These are phyloP conservation scores for Aphelocoma coerulescens DNA, from an alignment of 2,113 vertebrate genomes.

Conservation along the genomic window DNA sequence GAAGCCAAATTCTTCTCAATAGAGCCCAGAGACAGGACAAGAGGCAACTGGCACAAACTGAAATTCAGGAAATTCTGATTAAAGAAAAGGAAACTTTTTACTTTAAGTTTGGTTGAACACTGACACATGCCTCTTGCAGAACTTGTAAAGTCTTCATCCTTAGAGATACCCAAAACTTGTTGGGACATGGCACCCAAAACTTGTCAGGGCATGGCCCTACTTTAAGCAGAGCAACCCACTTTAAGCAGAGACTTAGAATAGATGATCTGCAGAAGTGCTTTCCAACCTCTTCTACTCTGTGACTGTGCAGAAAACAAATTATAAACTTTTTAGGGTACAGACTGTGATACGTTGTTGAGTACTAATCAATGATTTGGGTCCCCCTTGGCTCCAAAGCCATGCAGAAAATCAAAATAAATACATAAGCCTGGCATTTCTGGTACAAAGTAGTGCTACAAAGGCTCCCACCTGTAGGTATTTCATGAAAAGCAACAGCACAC, in stretches of 20 bases:
- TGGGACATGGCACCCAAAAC: background rate
- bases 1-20: background rate
- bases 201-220: background rate
- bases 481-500: background rate
- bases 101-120: background rate
- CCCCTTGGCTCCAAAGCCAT: background rate
- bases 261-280: background rate
- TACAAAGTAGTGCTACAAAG: background rate
- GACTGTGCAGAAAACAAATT: background rate
- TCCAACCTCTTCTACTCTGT: background rate
- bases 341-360: background rate
- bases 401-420: background rate
- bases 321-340: background rate
- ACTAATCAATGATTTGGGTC: background rate
- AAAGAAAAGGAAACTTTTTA: background rate
- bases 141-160: background rate
- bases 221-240: background rate
- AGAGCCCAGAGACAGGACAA: background rate
- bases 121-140: background rate
- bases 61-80: background rate
- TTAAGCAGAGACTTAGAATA: background rate
- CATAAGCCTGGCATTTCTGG: background rate
- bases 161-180: background rate
- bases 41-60: background rate
- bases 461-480: background rate